These are phyloP conservation scores for Callopanchax toddi DNA, from an alignment of 2,113 vertebrate genomes.

Conservation along the genomic window DNA sequence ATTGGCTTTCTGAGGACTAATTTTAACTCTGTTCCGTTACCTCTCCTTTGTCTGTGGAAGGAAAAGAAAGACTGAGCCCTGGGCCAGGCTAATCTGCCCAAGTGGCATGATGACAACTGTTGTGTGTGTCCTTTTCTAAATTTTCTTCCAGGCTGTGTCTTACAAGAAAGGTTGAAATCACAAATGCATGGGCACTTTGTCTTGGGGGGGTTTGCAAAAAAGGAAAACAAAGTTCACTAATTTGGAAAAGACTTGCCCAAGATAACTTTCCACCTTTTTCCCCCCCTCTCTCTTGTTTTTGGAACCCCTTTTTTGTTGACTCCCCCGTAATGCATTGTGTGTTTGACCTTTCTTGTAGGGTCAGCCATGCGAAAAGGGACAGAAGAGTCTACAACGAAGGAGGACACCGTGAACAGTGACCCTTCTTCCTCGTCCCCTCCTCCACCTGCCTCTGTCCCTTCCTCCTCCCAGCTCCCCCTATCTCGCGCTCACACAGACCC, in stretches of 20 bases:
- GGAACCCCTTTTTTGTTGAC: constrained; percentile 85
- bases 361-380: constrained; percentile 97
- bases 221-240: constrained; percentile 79
- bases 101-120: constrained; percentile 66
- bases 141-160: constrained; percentile 88
- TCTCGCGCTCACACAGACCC: constrained; percentile 68
- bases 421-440: constrained; percentile 81
- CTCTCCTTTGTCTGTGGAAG: constrained; percentile 43
- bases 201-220: constrained; percentile 85
- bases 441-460: constrained; percentile 76
- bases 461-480: constrained; percentile 70
- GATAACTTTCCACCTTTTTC: constrained; percentile 65
- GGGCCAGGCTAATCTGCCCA: constrained; percentile 61
- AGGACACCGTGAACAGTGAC: constrained; percentile 64
- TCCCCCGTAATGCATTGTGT: constrained; percentile 99
- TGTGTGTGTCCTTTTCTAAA: constrained; percentile 82
- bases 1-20: constrained; percentile 61
- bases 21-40: constrained; percentile 47
- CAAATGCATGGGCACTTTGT: constrained; percentile 99
- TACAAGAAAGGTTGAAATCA: constrained; percentile 99
- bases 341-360: constrained; percentile 99
- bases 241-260: constrained; percentile 72
- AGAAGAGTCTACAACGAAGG: constrained; percentile 88
- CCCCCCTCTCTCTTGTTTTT: constrained; percentile 67
- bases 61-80: constrained; percentile 38